Base-by-base conservation (phyloP, 2,113 vertebrate species). In the Cephalopterus ornatus region DNA sequence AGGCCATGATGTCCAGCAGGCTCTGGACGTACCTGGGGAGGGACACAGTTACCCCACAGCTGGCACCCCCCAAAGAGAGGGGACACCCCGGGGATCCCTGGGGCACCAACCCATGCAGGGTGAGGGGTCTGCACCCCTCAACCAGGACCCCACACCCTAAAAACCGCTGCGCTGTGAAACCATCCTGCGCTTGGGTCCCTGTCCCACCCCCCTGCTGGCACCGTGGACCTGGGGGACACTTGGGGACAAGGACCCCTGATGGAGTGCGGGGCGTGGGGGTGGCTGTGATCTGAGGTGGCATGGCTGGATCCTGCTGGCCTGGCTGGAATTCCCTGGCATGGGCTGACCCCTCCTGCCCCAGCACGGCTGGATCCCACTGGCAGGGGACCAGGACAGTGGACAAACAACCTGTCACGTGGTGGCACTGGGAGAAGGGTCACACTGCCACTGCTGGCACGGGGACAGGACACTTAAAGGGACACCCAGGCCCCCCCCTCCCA, bases 1-100 rank as follows among this genome's bases (percentile, higher is more conserved):
- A 99, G 33, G 98, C 98, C 88, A 99, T 99, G 95, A 99, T 99
- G 82, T 99, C 99, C 98, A 99, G 97, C 88, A 99, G 98, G 96
- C 99, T 99, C 97, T 99, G 99, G 44, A 99, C 98, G 19, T 99
- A 99, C 99, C 99, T 96, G 85, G 37, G 33, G 39, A 68, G 63
- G 74, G 42, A 92, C 37, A 13, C 0, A 1, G 90, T 37, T 15
- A 94, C 2, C 6, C 14, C 62, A 22, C 11, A 27, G 41, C 12
- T 5, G 0, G 5, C 35, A 66, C 28, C 23, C 41, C 75, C 39
- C 44, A 4, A 4, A 47, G 8, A 5, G 3, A 68, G 32, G 8
- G 73, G 78, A 42, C 47, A 42, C 2, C n/a, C 42, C 2, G 1
- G n/a, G 42, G 30, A 63, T 16, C 19, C 52, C 52, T 19, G 30